Evolutionary conservation across 2,888 invertebrate genomes (phyloP).

Genomic region (Cryptus viduatorius): DNA sequence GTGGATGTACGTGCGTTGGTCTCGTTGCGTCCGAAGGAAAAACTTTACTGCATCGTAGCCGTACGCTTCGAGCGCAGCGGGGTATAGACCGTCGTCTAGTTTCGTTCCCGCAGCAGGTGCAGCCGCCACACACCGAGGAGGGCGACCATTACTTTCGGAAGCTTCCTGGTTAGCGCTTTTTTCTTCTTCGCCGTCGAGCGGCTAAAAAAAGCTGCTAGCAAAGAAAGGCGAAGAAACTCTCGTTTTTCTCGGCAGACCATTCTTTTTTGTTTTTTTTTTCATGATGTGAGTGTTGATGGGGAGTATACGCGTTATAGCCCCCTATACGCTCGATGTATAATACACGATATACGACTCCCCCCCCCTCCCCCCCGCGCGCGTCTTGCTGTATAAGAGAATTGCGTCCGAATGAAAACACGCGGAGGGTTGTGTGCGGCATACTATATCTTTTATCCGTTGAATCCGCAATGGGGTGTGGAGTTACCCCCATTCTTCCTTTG

Average conservation of each 20-base stretch:
- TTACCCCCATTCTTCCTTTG: conserved; percentile 15
- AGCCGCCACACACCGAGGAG: background rate
- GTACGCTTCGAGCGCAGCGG: background rate
- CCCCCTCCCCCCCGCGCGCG: background rate
- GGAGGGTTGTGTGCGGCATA: background rate
- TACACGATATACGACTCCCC: background rate
- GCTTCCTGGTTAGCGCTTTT: conserved; percentile 5
- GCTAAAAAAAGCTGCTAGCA: background rate
- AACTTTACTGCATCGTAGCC: conserved; percentile 24
- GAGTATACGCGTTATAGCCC: too few species aligned
- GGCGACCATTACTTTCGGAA: conserved; percentile 1
- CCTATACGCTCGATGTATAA: background rate
- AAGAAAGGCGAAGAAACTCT: background rate
- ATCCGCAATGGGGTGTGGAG: conserved; percentile 21
- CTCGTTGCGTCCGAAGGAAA: conserved; percentile 16
- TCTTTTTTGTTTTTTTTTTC: background rate
- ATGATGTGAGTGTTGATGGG: conserved; percentile 7
- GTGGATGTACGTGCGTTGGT: conserved; percentile 42
- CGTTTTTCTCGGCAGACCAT: background rate
- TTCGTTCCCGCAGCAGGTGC: background rate
- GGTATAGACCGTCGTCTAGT: background rate
- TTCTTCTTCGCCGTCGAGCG: background rate
- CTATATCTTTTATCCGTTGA: conserved; percentile 17
- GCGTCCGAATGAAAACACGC: background rate
- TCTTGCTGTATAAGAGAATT: background rate